phyloP scores from a whole-genome alignment of 1,140 invertebrate genomes.

The Aradophagus sp. region DNA sequence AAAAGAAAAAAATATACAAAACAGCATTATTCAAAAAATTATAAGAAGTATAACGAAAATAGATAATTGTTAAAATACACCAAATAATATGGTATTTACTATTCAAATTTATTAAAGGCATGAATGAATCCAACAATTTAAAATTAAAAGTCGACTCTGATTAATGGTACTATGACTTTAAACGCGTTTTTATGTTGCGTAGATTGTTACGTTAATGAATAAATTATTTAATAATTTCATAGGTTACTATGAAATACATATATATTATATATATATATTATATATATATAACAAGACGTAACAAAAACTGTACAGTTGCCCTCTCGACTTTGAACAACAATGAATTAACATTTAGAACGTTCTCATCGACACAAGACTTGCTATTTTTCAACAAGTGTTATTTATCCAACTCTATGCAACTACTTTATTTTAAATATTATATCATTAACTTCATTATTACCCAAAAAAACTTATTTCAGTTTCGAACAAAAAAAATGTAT shows the following conservation, averaged over 20 bases:
- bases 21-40: background rate
- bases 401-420: no score
- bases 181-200: background rate
- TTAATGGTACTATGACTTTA: constrained; percentile 6
- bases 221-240: constrained; percentile 6
- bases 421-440: no score
- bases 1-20: constrained; percentile 8
- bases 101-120: background rate
- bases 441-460: no score
- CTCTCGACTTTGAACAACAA: constrained; percentile 1
- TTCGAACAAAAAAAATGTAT: no score
- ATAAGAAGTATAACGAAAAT: constrained; percentile 1
- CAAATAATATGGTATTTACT: constrained; percentile 10
- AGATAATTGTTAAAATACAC: background rate
- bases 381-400: no score
- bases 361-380: background rate
- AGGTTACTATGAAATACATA: constrained; percentile 3
- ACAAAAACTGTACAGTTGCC: constrained; percentile 34
- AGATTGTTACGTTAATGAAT: constrained; percentile 7
- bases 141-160: background rate
- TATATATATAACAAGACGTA: constrained; percentile 25
- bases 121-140: background rate
- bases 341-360: constrained; percentile 8
- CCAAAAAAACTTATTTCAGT: no score
- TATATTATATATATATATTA: constrained; percentile 7